Conservation (phyloP, 2,888 invertebrate species). For the Protonemura montana region DNA sequence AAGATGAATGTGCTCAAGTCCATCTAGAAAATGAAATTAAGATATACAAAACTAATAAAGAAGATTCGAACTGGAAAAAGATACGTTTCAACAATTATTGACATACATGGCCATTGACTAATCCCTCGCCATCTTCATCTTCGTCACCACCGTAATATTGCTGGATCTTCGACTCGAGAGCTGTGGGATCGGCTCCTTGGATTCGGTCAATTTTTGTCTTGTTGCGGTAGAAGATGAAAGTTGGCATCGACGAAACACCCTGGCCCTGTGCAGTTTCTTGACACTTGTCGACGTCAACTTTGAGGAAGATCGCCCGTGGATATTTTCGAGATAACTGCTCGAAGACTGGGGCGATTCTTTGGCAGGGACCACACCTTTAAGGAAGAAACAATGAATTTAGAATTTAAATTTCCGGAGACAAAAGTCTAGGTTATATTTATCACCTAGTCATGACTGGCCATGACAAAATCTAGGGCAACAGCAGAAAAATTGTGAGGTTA, state of each 20-base stretch:
- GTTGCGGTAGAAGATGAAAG: conserved; percentile 94
- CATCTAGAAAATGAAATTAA: conserved; percentile 68
- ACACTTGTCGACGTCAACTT: conserved; percentile 95
- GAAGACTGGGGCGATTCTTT: conserved; percentile 91
- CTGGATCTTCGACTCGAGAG: conserved; percentile 87
- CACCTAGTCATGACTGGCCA: conserved; percentile 43
- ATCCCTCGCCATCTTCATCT: conserved; percentile 65
- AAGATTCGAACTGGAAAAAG: not conserved
- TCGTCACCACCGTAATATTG: conserved; percentile 77
- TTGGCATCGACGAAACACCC: conserved; percentile 96
- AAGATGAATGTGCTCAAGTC: conserved; percentile 86
- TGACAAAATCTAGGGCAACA: not conserved
- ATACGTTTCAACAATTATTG: no score
- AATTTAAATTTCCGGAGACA: no score
- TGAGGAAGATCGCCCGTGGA: conserved; percentile 87
- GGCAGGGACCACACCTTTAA: conserved; percentile 95
- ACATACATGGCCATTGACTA: conserved; percentile 82
- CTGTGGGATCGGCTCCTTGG: conserved; percentile 85
- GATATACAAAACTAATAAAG: conserved; percentile 15
- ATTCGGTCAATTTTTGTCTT: conserved; percentile 84
- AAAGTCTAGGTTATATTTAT: no score
- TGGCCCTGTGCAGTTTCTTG: conserved; percentile 86
- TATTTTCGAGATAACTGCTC: conserved; percentile 88
- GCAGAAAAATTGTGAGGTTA: not conserved
- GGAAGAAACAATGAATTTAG: conserved; percentile 27